phyloP scores from a whole-genome alignment of 2,113 vertebrate genomes.

The Thunnus thynnus region DNA sequence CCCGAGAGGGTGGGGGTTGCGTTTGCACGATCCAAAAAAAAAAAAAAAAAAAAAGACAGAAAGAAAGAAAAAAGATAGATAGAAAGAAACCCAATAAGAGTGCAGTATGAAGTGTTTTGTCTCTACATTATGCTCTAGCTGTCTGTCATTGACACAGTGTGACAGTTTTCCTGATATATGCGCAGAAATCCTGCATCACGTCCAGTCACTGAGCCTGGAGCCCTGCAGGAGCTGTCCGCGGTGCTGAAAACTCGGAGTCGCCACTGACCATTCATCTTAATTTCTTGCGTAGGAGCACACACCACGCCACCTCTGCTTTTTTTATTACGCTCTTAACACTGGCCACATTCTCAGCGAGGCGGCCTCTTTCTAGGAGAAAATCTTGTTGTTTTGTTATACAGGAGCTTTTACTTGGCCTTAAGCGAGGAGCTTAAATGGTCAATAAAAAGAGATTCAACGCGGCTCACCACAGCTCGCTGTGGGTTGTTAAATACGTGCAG shows the following conservation, averaged over 20 bases:
- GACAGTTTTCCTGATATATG: neutral
- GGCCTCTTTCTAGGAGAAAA: neutral
- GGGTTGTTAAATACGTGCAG: slow-evolving; percentile 31
- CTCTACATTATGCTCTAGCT: neutral
- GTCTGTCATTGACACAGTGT: neutral
- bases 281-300: neutral
- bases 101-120: neutral
- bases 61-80: neutral
- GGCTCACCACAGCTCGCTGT: neutral
- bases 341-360: neutral
- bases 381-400: neutral
- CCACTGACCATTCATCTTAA: slow-evolving; percentile 18
- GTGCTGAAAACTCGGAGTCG: slow-evolving; percentile 49
- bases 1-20: neutral
- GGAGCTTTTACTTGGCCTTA: slow-evolving; percentile 1
- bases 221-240: slow-evolving; percentile 51
- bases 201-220: neutral
- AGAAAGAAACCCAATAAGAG: neutral
- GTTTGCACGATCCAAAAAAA: slow-evolving; percentile 6
- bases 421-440: slow-evolving; percentile 41
- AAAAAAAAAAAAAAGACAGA: neutral
- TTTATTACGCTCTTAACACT: neutral
- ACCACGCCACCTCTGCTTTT: neutral
- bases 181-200: neutral
- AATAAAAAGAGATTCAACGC: slow-evolving; percentile 34